Evolutionary conservation across 2,113 vertebrate species (phyloP).

Genomic region (Boulengeromyrus knoepffleri): DNA sequence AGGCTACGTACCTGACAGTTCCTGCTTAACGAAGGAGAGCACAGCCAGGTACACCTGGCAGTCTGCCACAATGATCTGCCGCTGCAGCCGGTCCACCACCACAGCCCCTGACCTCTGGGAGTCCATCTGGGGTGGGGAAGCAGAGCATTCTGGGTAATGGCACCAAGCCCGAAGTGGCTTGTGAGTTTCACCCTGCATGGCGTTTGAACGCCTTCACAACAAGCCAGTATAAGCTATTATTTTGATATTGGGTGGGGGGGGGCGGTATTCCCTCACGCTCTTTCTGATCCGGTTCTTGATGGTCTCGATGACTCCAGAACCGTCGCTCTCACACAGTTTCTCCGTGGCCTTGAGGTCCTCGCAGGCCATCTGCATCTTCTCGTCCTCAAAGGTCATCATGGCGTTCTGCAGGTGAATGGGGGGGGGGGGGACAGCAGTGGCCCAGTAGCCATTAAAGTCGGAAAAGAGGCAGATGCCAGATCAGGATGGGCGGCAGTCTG

Average conservation of each 20-base stretch:
- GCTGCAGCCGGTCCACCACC: slow-evolving; percentile 86
- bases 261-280: slow-evolving; percentile 67
- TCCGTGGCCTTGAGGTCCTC: slow-evolving; percentile 93
- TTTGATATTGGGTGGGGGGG: not conserved
- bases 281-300: slow-evolving; percentile 97
- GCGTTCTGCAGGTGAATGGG: slow-evolving; percentile 69
- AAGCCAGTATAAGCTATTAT: not conserved
- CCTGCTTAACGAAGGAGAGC: slow-evolving; percentile 92
- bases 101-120: slow-evolving; percentile 73
- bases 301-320: slow-evolving; percentile 89
- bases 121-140: slow-evolving; percentile 70
- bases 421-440: not conserved
- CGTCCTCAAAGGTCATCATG: slow-evolving; percentile 99
- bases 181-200: not conserved
- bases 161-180: not conserved
- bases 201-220: not conserved
- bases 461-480: not conserved
- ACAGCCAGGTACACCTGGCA: slow-evolving; percentile 97
- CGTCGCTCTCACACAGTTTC: slow-evolving; percentile 91
- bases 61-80: slow-evolving; percentile 95
- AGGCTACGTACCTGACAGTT: slow-evolving; percentile 76
- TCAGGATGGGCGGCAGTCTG: not conserved
- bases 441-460: not conserved
- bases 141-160: not conserved
- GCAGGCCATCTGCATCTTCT: slow-evolving; percentile 95